These are phyloP conservation scores for Erpetoichthys calabaricus DNA, from an alignment of 2,797 vertebrate species.

Conservation along the genomic window DNA sequence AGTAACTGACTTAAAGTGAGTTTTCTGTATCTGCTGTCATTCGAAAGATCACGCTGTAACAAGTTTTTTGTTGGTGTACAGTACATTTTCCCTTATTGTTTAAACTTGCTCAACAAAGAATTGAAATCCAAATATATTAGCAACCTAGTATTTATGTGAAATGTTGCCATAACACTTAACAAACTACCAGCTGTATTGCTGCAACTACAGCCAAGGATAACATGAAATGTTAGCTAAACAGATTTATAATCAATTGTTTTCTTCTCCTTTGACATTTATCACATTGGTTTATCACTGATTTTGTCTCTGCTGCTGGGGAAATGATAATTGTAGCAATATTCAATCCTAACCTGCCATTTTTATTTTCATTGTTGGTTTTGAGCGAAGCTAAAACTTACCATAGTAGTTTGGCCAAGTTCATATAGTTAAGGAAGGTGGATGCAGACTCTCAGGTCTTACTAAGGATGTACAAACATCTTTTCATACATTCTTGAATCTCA, in stretches of 20 bases:
- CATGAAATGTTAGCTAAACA: conserved; percentile 8
- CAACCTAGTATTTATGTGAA: conserved; percentile 11
- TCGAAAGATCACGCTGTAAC: not conserved
- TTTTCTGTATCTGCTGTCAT: not conserved
- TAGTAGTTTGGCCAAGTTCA: not conserved
- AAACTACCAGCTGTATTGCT: conserved; percentile 2
- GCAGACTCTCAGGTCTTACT: no score
- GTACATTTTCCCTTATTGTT: not conserved
- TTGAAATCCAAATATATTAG: conserved; percentile 7
- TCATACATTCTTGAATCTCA: no score
- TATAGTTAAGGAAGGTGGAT: no score
- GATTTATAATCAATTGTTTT: conserved; percentile 5
- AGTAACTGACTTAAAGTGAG: not conserved
- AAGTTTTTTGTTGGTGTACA: not conserved
- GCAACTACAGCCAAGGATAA: conserved; percentile 15
- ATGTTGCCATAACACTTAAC: conserved; percentile 19
- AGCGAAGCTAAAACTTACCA: conserved; percentile 1
- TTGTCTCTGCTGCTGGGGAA: conserved; percentile 8
- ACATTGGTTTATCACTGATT: conserved; percentile 8
- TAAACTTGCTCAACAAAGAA: not conserved
- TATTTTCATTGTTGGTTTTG: not conserved
- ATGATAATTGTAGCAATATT: no score
- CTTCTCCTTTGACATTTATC: not conserved
- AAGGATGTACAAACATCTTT: no score
- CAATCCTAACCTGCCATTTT: conserved; percentile 11